Conservation (phyloP, 1,140 invertebrate genomes). For the Latrodectus geometricus region DNA sequence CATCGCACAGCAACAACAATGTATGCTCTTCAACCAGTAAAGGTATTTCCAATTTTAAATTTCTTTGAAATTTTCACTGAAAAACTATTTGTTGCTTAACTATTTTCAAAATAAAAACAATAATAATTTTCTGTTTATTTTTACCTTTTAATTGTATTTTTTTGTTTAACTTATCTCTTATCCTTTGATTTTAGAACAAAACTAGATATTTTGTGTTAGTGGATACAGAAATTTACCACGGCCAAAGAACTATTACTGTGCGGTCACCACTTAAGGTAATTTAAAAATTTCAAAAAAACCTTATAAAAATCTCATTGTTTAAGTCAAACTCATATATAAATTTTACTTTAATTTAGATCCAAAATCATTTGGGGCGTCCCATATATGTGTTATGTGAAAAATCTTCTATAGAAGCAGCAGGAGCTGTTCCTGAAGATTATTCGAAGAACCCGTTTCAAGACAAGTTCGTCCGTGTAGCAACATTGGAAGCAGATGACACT, state of each 20-base stretch:
- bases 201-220: constrained; percentile 79
- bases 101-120: not conserved
- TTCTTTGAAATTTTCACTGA: not conserved
- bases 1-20: constrained; percentile 78
- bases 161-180: not conserved
- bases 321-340: not conserved
- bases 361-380: constrained; percentile 82
- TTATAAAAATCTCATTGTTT: not conserved
- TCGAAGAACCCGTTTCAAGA: constrained; percentile 82
- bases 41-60: constrained; percentile 65
- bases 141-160: not conserved
- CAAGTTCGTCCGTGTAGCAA: constrained; percentile 77
- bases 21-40: constrained; percentile 77
- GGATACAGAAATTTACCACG: constrained; percentile 75
- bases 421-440: constrained; percentile 74
- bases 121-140: not conserved
- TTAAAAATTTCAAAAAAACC: not conserved
- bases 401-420: constrained; percentile 76
- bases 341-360: constrained; percentile 72
- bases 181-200: constrained; percentile 70
- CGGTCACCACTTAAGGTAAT: constrained; percentile 81
- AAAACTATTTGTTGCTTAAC: too few relatives aligned
- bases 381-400: constrained; percentile 81
- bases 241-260: constrained; percentile 76
- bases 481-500: constrained; percentile 79